Percentiles rank a stretch among this genome's conserved stretches.
Evolutionary conservation across 1,140 invertebrate genomes (phyloP).

Genomic region (Papilio aristodemus): DNA sequence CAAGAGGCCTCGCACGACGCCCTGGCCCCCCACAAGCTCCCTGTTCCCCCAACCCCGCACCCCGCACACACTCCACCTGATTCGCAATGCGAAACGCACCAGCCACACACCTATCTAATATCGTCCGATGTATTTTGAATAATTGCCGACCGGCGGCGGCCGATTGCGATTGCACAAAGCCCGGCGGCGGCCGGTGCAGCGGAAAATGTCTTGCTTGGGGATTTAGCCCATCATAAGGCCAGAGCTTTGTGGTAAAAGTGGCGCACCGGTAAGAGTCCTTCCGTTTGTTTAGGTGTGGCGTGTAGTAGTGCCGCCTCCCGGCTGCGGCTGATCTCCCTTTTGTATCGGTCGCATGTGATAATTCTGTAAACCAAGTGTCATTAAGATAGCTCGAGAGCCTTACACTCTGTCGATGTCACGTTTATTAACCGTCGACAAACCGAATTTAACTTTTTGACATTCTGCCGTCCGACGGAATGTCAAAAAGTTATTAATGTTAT

Average conservation of each 20-base stretch:
- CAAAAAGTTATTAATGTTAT: neutral
- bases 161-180: constrained; percentile 72
- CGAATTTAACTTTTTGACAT: neutral
- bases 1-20: constrained; percentile 24
- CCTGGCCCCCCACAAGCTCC: neutral
- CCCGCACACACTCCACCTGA: constrained; percentile 69
- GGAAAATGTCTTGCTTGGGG: constrained; percentile 68
- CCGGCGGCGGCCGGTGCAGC: constrained; percentile 50
- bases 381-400: neutral
- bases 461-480: no score
- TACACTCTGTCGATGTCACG: neutral
- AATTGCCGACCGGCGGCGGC: constrained; percentile 67
- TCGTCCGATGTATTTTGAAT: constrained; percentile 78
- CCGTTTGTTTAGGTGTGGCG: constrained; percentile 6
- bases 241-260: constrained; percentile 28
- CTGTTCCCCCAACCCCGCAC: constrained; percentile 48
- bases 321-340: neutral
- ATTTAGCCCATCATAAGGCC: constrained; percentile 28
- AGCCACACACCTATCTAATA: constrained; percentile 75
- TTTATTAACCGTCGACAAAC: neutral
- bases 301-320: neutral
- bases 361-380: constrained; percentile 21
- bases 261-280: constrained; percentile 15
- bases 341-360: constrained; percentile 9
- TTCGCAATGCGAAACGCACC: constrained; percentile 78